phyloP scores from a whole-genome alignment of 2,113 vertebrate species.

The Vulpes lagopus region DNA sequence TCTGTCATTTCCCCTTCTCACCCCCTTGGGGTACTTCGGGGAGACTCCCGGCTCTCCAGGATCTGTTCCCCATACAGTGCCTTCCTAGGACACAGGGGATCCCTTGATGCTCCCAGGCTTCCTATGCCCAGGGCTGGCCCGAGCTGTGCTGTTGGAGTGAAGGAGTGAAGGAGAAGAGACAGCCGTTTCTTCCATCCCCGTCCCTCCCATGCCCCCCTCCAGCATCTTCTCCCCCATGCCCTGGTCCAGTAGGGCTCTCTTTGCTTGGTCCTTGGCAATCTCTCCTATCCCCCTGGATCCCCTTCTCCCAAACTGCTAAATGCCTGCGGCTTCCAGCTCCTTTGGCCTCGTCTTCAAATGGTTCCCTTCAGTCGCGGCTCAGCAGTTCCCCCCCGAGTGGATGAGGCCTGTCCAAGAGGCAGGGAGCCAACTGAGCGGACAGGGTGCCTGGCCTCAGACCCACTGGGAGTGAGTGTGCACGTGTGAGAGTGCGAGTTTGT shows the following conservation, averaged over 20 bases:
- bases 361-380: slow-evolving; percentile 33
- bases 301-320: slow-evolving; percentile 8
- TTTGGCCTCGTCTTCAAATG: background rate
- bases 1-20: background rate
- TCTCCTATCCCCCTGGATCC: background rate
- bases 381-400: background rate
- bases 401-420: background rate
- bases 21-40: slow-evolving; percentile 48
- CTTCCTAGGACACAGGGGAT: slow-evolving; percentile 78
- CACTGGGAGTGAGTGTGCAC: background rate
- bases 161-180: background rate
- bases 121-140: slow-evolving; percentile 40
- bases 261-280: background rate
- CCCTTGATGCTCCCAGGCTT: slow-evolving; percentile 48
- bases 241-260: background rate
- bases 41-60: slow-evolving; percentile 55
- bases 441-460: slow-evolving; percentile 41
- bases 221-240: background rate
- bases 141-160: background rate
- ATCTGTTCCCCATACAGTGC: slow-evolving; percentile 75
- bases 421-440: background rate
- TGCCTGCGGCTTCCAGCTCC: slow-evolving; percentile 13
- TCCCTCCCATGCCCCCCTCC: background rate
- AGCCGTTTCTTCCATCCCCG: background rate
- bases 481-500: background rate